phyloP scores from a whole-genome alignment of 1,140 invertebrate genomes.

The Dinothrombium tinctorium region DNA sequence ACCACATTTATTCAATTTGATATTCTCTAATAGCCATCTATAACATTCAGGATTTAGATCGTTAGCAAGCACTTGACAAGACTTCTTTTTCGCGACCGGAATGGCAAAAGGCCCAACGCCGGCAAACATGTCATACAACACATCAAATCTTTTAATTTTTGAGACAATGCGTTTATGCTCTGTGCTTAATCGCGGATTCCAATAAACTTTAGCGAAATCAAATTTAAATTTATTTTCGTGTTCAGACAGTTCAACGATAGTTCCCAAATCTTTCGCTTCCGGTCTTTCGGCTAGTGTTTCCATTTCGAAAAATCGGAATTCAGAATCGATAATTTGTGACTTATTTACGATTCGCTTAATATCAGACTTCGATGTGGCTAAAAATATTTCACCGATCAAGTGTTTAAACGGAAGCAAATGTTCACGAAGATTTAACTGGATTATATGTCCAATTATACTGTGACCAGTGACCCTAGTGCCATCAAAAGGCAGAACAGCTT shows the following conservation, averaged over 20 bases:
- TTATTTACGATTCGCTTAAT: slow-evolving; percentile 79
- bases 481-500: slow-evolving; percentile 50
- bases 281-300: slow-evolving; percentile 46
- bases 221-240: slow-evolving; percentile 55
- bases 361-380: slow-evolving; percentile 27
- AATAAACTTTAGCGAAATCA: slow-evolving; percentile 90
- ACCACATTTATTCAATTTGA: slow-evolving; percentile 47
- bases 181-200: slow-evolving; percentile 70
- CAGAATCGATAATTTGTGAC: slow-evolving; percentile 57
- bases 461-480: slow-evolving; percentile 49
- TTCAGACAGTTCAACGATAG: slow-evolving; percentile 54
- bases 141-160: slow-evolving; percentile 32
- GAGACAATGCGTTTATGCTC: slow-evolving; percentile 60
- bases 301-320: slow-evolving; percentile 72
- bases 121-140: slow-evolving; percentile 83
- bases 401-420: slow-evolving; percentile 52
- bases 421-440: slow-evolving; percentile 73
- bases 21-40: slow-evolving; percentile 60
- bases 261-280: slow-evolving; percentile 32
- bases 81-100: slow-evolving; percentile 46
- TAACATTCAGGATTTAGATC: slow-evolving; percentile 82
- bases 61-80: slow-evolving; percentile 60
- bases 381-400: slow-evolving; percentile 44
- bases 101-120: slow-evolving; percentile 87
- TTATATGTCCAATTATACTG: slow-evolving; percentile 69